phyloP scores from a whole-genome alignment of 2,888 invertebrate species.

The Chrysina gloriosa region DNA sequence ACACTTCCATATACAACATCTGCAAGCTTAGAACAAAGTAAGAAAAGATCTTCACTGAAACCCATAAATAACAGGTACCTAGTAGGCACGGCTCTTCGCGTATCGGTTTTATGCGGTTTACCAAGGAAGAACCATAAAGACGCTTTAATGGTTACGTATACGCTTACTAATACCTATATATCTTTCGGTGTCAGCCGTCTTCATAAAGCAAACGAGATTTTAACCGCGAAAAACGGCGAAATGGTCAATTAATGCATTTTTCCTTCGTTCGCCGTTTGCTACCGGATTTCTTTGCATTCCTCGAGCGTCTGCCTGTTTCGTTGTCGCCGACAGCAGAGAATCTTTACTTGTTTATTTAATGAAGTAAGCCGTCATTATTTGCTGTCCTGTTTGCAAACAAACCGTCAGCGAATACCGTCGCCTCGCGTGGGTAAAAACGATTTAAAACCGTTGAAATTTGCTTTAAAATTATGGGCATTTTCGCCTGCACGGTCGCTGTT shows the following conservation, averaged over 20 bases:
- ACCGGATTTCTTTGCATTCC: slow-evolving; percentile 23
- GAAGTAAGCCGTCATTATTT: slow-evolving; percentile 21
- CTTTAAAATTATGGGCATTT: slow-evolving; percentile 1
- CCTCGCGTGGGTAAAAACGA: slow-evolving; percentile 13
- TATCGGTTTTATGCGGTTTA: not conserved
- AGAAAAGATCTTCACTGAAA: too few species aligned
- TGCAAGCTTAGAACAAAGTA: too few species aligned
- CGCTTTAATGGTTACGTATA: slow-evolving; percentile 10
- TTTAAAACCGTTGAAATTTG: slow-evolving; percentile 21
- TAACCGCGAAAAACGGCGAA: slow-evolving; percentile 12
- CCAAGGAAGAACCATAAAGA: not conserved
- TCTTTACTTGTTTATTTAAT: slow-evolving; percentile 14
- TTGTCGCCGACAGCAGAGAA: slow-evolving; percentile 1
- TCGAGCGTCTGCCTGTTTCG: not conserved
- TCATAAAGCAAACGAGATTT: not conserved
- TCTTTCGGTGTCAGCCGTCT: not conserved
- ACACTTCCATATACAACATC: too few species aligned
- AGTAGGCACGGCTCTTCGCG: too few species aligned
- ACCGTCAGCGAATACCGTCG: not conserved
- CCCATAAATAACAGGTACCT: too few species aligned
- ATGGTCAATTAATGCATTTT: slow-evolving; percentile 15
- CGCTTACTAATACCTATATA: slow-evolving; percentile 1
- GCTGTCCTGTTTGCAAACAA: not conserved
- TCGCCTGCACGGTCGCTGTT: not conserved
- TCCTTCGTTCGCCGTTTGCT: not conserved